phyloP scores from a whole-genome alignment of 2,888 invertebrate species.

The Drosophila gaucha region DNA sequence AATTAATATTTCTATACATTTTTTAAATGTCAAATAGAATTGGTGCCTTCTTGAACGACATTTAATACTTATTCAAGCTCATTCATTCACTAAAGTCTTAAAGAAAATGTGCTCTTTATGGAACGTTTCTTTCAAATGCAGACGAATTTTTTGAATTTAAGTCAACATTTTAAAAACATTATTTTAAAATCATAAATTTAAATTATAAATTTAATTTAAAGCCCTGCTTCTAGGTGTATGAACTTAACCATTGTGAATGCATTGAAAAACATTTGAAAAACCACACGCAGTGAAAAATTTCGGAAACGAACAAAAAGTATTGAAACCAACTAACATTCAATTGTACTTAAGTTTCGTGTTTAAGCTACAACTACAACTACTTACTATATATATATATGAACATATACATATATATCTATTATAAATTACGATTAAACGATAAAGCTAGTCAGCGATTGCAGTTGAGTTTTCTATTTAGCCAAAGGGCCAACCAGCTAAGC shows the following conservation, averaged over 20 bases:
- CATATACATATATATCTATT: constrained; percentile 22
- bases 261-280: not conserved
- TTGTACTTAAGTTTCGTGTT: constrained; percentile 63
- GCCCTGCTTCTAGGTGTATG: constrained; percentile 7
- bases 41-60: not conserved
- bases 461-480: constrained; percentile 14
- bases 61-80: no score
- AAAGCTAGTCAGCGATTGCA: constrained; percentile 65
- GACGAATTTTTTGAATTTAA: not conserved
- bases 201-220: constrained; percentile 8
- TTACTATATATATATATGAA: constrained; percentile 10
- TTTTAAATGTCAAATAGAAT: not conserved
- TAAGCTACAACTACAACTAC: constrained; percentile 54
- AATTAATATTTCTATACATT: not conserved
- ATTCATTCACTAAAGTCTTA: not conserved
- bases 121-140: constrained; percentile 4
- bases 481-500: not conserved
- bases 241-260: constrained; percentile 11
- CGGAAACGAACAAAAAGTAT: constrained; percentile 55
- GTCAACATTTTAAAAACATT: no score
- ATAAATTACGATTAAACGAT: constrained; percentile 62
- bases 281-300: constrained; percentile 20
- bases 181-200: no score
- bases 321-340: constrained; percentile 72
- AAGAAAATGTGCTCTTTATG: not conserved